Conservation (phyloP, 2,797 vertebrate species). For the Myripristis jacobus region DNA sequence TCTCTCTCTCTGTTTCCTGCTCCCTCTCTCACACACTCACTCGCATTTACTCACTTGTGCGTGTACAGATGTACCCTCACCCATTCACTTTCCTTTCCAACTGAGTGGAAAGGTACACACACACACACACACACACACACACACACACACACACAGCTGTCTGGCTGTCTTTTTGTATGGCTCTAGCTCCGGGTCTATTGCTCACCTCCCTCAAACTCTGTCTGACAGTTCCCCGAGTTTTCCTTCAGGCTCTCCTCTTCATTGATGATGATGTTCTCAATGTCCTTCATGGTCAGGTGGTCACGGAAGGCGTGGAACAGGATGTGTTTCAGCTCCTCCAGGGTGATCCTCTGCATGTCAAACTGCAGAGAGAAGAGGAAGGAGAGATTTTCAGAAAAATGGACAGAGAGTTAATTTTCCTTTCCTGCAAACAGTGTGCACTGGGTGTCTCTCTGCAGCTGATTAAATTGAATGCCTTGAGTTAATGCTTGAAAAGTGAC, state of each 20-base stretch:
- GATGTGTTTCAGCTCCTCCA: constrained; percentile 99
- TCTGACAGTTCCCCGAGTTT: constrained; percentile 95
- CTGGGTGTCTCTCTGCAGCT: background rate
- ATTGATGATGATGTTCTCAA: constrained; percentile 98
- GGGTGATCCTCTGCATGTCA: constrained; percentile 97
- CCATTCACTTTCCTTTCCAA: background rate
- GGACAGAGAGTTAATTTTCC: background rate
- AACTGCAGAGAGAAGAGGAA: constrained; percentile 85
- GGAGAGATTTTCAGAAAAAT: background rate
- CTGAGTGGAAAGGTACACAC: background rate
- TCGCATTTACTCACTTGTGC: background rate
- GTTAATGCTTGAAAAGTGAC: constrained; percentile 23
- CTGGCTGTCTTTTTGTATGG: constrained; percentile 13
- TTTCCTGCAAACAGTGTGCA: constrained; percentile 14
- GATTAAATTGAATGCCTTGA: constrained; percentile 49
- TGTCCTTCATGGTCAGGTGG: constrained; percentile 99
- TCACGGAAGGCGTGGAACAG: constrained; percentile 98
- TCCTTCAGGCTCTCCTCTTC: constrained; percentile 98
- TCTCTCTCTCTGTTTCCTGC: background rate
- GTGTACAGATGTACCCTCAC: constrained; percentile 4
- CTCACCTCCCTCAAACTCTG: constrained; percentile 95
- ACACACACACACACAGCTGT: constrained; percentile 20
- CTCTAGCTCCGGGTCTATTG: constrained; percentile 11
- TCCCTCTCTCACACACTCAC: constrained; percentile 1
- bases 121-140: constrained; percentile 23